These are phyloP conservation scores for Sorex araneus DNA, from an alignment of 2,113 vertebrate species.

Conservation along the genomic window DNA sequence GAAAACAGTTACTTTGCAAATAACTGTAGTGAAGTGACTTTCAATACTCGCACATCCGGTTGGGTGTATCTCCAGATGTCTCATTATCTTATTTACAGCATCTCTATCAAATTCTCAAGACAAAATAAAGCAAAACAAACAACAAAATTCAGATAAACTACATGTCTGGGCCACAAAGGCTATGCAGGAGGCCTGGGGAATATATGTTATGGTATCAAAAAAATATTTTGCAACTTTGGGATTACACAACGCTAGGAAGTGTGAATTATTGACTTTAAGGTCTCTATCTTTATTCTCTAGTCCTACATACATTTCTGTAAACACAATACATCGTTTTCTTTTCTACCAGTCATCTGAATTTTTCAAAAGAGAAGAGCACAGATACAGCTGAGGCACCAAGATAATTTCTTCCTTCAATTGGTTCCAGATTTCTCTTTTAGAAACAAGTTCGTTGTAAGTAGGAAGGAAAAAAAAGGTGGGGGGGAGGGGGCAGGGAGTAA, in stretches of 20 bases:
- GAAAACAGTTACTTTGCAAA: neutral
- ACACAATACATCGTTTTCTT: neutral
- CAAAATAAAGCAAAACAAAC: constrained; percentile 6
- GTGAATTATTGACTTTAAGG: neutral
- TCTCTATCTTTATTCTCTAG: constrained; percentile 6
- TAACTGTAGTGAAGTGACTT: constrained; percentile 10
- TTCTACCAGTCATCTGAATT: constrained; percentile 8
- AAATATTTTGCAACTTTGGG: constrained; percentile 29
- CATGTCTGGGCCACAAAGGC: neutral
- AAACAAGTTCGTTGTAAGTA: constrained; percentile 48
- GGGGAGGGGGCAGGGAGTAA: neutral
- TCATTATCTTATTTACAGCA: constrained; percentile 29
- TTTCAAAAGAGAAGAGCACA: neutral
- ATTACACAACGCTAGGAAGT: neutral
- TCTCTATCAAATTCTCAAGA: constrained; percentile 52
- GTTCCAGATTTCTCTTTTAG: constrained; percentile 29
- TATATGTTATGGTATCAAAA: constrained; percentile 43
- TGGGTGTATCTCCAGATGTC: constrained; percentile 15
- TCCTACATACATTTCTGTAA: neutral
- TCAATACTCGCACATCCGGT: neutral
- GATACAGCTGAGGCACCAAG: neutral
- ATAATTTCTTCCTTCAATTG: neutral
- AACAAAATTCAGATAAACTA: neutral
- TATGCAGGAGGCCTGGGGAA: neutral
- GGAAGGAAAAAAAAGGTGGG: neutral